phyloP scores from a whole-genome alignment of 1,140 invertebrate genomes.

The Danaus plexippus region DNA sequence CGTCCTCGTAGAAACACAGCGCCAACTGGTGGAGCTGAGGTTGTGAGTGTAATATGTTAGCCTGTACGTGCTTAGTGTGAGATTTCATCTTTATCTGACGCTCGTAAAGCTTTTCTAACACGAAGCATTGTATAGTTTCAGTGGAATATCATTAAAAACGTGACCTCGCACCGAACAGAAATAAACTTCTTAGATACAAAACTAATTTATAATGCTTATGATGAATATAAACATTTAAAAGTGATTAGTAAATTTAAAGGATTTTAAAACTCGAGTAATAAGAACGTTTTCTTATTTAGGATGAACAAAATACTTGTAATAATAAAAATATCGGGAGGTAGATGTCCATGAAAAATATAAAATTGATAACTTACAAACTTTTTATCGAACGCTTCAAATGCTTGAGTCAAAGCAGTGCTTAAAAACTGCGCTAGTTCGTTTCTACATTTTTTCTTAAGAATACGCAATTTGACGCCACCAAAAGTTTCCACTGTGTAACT shows the following conservation, averaged over 20 bases:
- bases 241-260: not conserved
- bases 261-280: too few species aligned
- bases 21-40: constrained; percentile 45
- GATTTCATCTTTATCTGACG: too few species aligned
- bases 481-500: constrained; percentile 44
- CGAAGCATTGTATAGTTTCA: too few species aligned
- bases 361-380: constrained; percentile 47
- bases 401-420: constrained; percentile 41
- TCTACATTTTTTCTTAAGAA: constrained; percentile 47
- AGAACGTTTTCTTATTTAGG: too few species aligned
- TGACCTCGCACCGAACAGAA: too few species aligned
- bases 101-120: too few species aligned
- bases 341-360: too few species aligned
- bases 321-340: too few species aligned
- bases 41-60: too few species aligned
- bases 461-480: constrained; percentile 34
- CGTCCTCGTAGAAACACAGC: constrained; percentile 51
- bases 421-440: constrained; percentile 52
- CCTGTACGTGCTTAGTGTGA: too few species aligned
- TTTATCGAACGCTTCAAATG: constrained; percentile 56
- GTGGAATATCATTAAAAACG: too few species aligned
- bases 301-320: too few species aligned
- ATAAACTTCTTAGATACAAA: not conserved
- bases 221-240: not conserved
- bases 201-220: not conserved